A percentile compares a stretch with the other conserved stretches of the same genome.
Conservation (phyloP, 2,797 vertebrate species). For the Peromyscus aztecus region DNA sequence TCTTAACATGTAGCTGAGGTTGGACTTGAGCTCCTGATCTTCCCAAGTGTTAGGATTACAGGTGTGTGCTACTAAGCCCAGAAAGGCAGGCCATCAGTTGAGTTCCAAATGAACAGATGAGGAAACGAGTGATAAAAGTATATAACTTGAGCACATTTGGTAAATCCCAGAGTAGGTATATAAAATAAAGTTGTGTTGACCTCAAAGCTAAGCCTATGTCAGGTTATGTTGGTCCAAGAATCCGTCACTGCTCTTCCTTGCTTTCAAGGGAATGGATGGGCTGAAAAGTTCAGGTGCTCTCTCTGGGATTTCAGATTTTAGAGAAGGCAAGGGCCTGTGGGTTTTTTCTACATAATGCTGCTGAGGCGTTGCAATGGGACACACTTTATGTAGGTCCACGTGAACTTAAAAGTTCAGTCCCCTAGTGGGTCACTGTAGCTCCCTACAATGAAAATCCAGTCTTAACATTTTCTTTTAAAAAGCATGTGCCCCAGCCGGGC, state of each 20-base stretch:
- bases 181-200: conserved; percentile 12
- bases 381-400: neutral
- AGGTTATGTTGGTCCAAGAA: neutral
- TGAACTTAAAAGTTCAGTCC: neutral
- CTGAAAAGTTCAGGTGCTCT: neutral
- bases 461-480: neutral
- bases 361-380: too few species aligned
- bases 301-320: neutral
- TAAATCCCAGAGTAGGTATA: conserved; percentile 9
- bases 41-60: neutral
- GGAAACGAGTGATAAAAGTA: neutral
- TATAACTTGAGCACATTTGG: neutral
- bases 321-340: neutral
- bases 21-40: neutral
- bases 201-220: neutral
- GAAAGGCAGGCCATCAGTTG: neutral
- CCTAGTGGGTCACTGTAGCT: neutral
- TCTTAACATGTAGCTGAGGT: neutral
- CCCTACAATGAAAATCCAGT: neutral
- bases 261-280: neutral
- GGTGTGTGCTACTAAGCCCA: neutral
- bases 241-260: neutral
- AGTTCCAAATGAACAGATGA: neutral
- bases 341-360: neutral
- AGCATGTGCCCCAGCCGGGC: neutral